These are phyloP conservation scores for Drosophila lacertosa DNA, from an alignment of 1,140 invertebrate species.

Conservation along the genomic window DNA sequence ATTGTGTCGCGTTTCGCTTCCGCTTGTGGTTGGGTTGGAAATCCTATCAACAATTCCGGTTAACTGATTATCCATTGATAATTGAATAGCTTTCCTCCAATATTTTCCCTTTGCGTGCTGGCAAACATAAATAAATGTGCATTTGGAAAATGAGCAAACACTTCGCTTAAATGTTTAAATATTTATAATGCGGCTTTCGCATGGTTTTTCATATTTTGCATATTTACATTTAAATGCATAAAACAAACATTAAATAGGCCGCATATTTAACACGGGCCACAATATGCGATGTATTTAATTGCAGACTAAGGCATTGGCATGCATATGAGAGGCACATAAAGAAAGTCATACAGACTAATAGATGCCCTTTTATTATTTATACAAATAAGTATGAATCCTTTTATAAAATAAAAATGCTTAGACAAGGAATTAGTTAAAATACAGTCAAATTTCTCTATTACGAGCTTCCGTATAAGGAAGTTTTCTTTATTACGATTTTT, in stretches of 20 bases:
- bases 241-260: slow-evolving; percentile 19
- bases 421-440: too few species aligned
- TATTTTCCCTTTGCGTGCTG: not conserved
- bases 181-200: slow-evolving; percentile 30
- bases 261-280: slow-evolving; percentile 12
- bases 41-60: slow-evolving; percentile 12
- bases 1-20: slow-evolving; percentile 27
- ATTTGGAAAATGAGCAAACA: slow-evolving; percentile 28
- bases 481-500: too few species aligned
- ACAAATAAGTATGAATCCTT: too few species aligned
- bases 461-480: too few species aligned
- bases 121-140: slow-evolving; percentile 11
- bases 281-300: slow-evolving; percentile 56
- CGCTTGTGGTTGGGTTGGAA: not conserved
- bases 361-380: not conserved
- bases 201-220: slow-evolving; percentile 7
- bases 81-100: not conserved
- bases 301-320: not conserved
- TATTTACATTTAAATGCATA: not conserved
- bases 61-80: slow-evolving; percentile 7
- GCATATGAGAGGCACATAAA: not conserved
- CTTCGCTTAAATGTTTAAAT: slow-evolving; percentile 20
- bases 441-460: too few species aligned
- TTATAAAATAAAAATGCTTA: not conserved
- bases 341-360: not conserved